Conservation (phyloP, 2,113 vertebrate species). For the Scomber scombrus region DNA sequence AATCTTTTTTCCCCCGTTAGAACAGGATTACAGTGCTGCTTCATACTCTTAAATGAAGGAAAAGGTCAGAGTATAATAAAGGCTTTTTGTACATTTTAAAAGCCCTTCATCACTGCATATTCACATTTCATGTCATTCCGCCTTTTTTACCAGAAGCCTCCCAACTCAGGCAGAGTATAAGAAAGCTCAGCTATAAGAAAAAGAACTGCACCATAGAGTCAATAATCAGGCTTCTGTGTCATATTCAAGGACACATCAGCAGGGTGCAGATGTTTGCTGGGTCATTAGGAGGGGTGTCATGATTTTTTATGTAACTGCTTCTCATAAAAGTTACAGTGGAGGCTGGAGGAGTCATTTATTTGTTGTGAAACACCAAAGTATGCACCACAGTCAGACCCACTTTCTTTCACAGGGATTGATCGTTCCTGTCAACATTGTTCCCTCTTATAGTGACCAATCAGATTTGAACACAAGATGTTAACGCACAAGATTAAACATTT, state of each 20-base stretch:
- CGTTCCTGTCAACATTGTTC: slow-evolving; percentile 8
- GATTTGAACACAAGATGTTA: slow-evolving; percentile 44
- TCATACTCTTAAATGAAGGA: neutral
- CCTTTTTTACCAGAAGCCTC: neutral
- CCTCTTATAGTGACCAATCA: slow-evolving; percentile 45
- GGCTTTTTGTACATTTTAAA: slow-evolving; percentile 41
- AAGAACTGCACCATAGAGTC: slow-evolving; percentile 5
- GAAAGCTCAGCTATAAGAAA: slow-evolving; percentile 14
- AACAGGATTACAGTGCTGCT: slow-evolving; percentile 17
- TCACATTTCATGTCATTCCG: slow-evolving; percentile 24
- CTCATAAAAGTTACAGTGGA: slow-evolving; percentile 5
- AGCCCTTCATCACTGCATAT: slow-evolving; percentile 19
- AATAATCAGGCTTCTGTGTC: slow-evolving; percentile 21
- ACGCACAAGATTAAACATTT: slow-evolving; percentile 72
- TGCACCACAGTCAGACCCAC: slow-evolving; percentile 3
- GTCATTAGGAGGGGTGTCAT: slow-evolving; percentile 21
- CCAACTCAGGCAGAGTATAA: neutral
- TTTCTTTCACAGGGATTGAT: slow-evolving; percentile 26
- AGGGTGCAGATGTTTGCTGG: slow-evolving; percentile 35
- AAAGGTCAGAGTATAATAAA: slow-evolving; percentile 43
- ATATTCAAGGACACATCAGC: slow-evolving; percentile 37
- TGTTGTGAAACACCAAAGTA: slow-evolving; percentile 29
- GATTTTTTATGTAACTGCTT: slow-evolving; percentile 22
- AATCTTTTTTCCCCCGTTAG: neutral
- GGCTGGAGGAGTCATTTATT: slow-evolving; percentile 19